Evolutionary conservation across 2,888 invertebrate species (phyloP).

Genomic region (Diplazon laetatorius): DNA sequence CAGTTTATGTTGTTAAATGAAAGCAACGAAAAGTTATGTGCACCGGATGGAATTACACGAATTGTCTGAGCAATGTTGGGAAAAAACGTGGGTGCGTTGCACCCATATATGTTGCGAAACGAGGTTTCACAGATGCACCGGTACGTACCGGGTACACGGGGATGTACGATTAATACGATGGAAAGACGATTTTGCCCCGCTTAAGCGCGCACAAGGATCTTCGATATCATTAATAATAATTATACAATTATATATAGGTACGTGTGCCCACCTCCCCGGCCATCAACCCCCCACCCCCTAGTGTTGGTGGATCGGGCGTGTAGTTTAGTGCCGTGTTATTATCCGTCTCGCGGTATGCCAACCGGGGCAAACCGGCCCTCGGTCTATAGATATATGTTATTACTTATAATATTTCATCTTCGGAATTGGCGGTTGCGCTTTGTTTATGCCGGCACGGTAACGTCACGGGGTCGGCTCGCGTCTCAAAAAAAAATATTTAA

Average conservation of each 20-base stretch:
- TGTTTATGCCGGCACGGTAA: slow-evolving; percentile 80
- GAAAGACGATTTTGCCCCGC: slow-evolving; percentile 68
- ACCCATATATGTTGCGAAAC: slow-evolving; percentile 11
- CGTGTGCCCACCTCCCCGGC: slow-evolving; percentile 21
- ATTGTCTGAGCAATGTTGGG: slow-evolving; percentile 42
- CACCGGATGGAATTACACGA: not conserved
- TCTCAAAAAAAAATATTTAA: too few relatives aligned
- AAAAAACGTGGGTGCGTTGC: slow-evolving; percentile 43
- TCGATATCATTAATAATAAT: slow-evolving; percentile 83
- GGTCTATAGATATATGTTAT: slow-evolving; percentile 81
- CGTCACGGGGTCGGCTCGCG: slow-evolving; percentile 25
- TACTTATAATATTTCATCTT: slow-evolving; percentile 83
- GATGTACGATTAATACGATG: slow-evolving; percentile 33
- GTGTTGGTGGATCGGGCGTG: slow-evolving; percentile 76
- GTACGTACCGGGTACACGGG: slow-evolving; percentile 35
- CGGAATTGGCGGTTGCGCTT: slow-evolving; percentile 82
- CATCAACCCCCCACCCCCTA: slow-evolving; percentile 7
- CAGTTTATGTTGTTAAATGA: not conserved
- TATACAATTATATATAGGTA: slow-evolving; percentile 82
- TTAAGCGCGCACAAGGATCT: slow-evolving; percentile 77
- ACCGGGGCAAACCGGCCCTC: slow-evolving; percentile 65
- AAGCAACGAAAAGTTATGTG: slow-evolving; percentile 15
- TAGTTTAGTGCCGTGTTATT: slow-evolving; percentile 82
- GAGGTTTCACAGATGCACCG: slow-evolving; percentile 60
- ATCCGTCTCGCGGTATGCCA: slow-evolving; percentile 76